These are phyloP conservation scores for Lota lota DNA, from an alignment of 2,113 vertebrate species.

Conservation along the genomic window DNA sequence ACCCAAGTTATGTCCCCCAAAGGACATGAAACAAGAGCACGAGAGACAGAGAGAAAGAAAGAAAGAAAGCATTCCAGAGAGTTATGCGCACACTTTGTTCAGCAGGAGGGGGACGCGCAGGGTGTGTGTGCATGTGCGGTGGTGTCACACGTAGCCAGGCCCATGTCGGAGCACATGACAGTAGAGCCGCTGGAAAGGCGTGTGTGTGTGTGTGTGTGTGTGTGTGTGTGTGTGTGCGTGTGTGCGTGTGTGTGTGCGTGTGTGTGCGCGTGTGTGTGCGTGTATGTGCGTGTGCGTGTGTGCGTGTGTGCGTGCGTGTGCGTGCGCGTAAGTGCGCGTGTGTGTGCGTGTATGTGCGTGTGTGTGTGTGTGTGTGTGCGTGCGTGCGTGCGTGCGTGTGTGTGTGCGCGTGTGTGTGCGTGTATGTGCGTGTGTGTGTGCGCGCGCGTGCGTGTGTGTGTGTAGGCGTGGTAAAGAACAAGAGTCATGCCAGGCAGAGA, in stretches of 20 bases:
- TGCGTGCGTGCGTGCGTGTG: too few species aligned
- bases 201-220: background rate
- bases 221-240: too few species aligned
- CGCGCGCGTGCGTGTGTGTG: too few species aligned
- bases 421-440: too few species aligned
- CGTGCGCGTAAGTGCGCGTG: too few species aligned
- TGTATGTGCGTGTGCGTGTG: too few species aligned
- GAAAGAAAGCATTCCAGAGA: conserved; percentile 1
- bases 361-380: too few species aligned
- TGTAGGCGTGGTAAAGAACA: background rate
- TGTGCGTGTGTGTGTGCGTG: conserved; percentile 1
- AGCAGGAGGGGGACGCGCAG: background rate
- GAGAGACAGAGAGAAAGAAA: conserved; percentile 2
- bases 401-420: too few species aligned
- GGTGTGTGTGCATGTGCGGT: background rate
- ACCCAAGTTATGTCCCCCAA: background rate
- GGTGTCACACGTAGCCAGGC: too few species aligned
- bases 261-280: too few species aligned
- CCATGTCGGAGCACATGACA: conserved; percentile 12
- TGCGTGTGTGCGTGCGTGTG: too few species aligned
- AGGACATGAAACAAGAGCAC: background rate
- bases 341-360: too few species aligned
- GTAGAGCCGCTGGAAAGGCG: conserved; percentile 28
- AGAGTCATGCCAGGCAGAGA: conserved; percentile 4
- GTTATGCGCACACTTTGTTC: background rate